Base-by-base conservation (phyloP, 2,797 vertebrate species). In the Micromesistius poutassou region DNA sequence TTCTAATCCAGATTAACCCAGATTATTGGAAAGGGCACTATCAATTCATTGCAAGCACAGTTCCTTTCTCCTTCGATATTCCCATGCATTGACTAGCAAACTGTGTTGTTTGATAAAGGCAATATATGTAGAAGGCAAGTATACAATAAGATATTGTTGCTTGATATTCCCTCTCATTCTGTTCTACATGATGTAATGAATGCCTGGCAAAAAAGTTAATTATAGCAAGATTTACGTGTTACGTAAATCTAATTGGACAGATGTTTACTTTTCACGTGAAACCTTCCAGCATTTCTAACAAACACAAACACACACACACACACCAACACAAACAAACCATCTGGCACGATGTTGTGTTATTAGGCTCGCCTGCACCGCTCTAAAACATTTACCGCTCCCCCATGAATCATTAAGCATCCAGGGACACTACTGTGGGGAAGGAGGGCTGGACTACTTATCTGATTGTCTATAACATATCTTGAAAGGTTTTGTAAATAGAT, bases 1-100 rank as follows among this genome's bases (percentile, higher is more conserved):
- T 12, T 83, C 78, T 92, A 92, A 92, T 91, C 89, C 91, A 89
- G 90, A 92, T 92, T 90, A 92, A 85, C 76, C 73, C 72, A 87
- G 84, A 90, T 91, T 88, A 88, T 78, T 76, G 40, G 81, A 36
- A 7, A 81, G 78, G 79, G 76, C 80, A 71, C 35, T 80, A 83
- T 86, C 79, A 78, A 85, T 86, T 78, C 85, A 86, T 76, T 74
- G 73, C 31, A 79, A 62, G 8, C n/a, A 25, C 55, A 62, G 16
- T 77, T 62, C 80, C 8, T 22, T 33, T 10, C 33, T 62, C 50
- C 35, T 6, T 66, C 30, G 16, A 79, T 30, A 38, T 40, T 72
- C 70, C 55, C 76, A 71, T 16, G 16, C 10, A 40, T 28, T 28
- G 0, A 28, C 55, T 22, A 5, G 55, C 30, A 35, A 62, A 62